Evolutionary conservation across 92 coral and sea anemone species (phyloP).

Genomic region (Epizoanthus scotinus): DNA sequence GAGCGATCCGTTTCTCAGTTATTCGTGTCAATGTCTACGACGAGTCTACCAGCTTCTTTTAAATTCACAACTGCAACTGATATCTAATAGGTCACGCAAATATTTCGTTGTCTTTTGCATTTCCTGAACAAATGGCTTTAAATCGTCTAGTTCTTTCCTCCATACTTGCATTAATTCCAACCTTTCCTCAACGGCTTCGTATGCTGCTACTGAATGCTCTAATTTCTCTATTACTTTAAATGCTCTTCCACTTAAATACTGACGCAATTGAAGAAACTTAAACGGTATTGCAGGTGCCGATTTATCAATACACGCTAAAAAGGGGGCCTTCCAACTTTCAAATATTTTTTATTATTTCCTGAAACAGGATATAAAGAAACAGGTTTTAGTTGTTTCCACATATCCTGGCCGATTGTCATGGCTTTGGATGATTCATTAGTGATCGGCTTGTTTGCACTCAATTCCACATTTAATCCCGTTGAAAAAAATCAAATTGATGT

Average conservation of each 20-base stretch:
- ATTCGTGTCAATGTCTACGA: no score
- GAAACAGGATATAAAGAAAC: no score
- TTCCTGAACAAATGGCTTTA: conserved; percentile 49
- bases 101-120: conserved; percentile 50
- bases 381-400: no score
- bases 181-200: conserved; percentile 60
- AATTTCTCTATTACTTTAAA: conserved; percentile 28
- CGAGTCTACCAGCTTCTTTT: conserved; percentile 41
- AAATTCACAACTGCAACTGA: conserved; percentile 52
- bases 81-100: conserved; percentile 50
- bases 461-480: no score
- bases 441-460: background rate
- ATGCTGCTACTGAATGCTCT: conserved; percentile 61
- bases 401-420: no score
- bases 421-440: background rate
- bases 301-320: background rate
- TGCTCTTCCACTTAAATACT: conserved; percentile 2
- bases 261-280: conserved; percentile 1
- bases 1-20: conserved; percentile 34
- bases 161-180: conserved; percentile 61
- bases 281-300: background rate
- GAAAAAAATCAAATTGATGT: no score
- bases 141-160: conserved; percentile 55
- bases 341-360: no score
- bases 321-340: background rate